These are phyloP conservation scores for Genyomyrus donnyi DNA, from an alignment of 2,113 vertebrate genomes.

Conservation along the genomic window DNA sequence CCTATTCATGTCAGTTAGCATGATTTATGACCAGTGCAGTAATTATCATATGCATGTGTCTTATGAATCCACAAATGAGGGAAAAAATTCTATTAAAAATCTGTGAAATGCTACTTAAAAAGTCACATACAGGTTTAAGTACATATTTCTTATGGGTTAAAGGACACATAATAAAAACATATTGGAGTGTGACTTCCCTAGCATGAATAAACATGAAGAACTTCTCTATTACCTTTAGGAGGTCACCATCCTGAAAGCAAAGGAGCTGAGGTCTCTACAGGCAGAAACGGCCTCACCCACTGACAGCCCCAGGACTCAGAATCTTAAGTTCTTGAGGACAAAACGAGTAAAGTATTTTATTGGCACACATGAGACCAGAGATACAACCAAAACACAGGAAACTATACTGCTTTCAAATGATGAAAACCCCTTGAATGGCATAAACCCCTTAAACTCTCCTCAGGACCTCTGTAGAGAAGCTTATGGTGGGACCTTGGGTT, in stretches of 20 bases:
- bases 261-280: not conserved
- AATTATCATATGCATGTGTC: not conserved
- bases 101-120: not conserved
- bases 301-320: slow-evolving; percentile 4
- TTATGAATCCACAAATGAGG: not conserved
- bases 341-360: slow-evolving; percentile 32
- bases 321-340: slow-evolving; percentile 28
- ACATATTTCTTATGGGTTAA: not conserved
- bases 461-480: not conserved
- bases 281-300: not conserved
- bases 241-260: not conserved
- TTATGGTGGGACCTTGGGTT: not conserved
- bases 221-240: not conserved
- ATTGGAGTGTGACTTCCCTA: not conserved
- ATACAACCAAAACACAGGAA: not conserved
- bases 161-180: not conserved
- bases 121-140: not conserved
- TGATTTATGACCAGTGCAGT: not conserved
- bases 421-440: not conserved
- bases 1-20: not conserved
- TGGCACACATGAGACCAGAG: slow-evolving; percentile 6
- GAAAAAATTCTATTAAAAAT: not conserved
- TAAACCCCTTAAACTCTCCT: not conserved
- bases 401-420: not conserved
- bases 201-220: not conserved